These are phyloP conservation scores for Phrynocephalus guinanensis DNA, from an alignment of 2,797 vertebrate species.

Conservation along the genomic window DNA sequence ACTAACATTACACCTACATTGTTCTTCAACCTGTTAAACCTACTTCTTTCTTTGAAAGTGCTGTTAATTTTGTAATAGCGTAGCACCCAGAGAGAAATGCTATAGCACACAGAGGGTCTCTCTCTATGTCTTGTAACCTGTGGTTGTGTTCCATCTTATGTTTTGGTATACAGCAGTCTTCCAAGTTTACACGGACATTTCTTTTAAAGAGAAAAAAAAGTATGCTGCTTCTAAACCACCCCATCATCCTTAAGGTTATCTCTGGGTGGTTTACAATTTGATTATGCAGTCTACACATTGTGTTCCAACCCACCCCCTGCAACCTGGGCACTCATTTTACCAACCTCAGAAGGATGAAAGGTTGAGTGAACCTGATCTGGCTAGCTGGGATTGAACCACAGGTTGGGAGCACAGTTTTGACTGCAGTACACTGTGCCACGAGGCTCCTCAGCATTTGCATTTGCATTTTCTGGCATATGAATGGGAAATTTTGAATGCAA, in stretches of 20 bases:
- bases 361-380: too few relatives aligned
- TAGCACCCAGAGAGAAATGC: neutral
- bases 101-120: neutral
- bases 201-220: neutral
- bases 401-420: too few relatives aligned
- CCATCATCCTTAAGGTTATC: too few relatives aligned
- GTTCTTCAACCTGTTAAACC: neutral
- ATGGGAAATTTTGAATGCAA: conserved; percentile 62
- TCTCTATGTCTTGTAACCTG: too few relatives aligned
- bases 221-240: too few relatives aligned
- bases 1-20: neutral
- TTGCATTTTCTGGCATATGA: conserved; percentile 27
- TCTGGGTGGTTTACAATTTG: too few relatives aligned
- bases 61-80: neutral
- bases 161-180: conserved; percentile 61
- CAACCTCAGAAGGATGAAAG: too few relatives aligned
- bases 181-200: conserved; percentile 59
- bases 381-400: too few relatives aligned
- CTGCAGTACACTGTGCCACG: too few relatives aligned
- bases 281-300: too few relatives aligned
- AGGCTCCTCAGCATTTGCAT: neutral
- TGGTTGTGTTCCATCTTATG: neutral
- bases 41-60: neutral
- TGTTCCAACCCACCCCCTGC: too few relatives aligned
- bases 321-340: too few relatives aligned